These are phyloP conservation scores for Chouioia cunea DNA, from an alignment of 2,888 invertebrate species.

Conservation along the genomic window DNA sequence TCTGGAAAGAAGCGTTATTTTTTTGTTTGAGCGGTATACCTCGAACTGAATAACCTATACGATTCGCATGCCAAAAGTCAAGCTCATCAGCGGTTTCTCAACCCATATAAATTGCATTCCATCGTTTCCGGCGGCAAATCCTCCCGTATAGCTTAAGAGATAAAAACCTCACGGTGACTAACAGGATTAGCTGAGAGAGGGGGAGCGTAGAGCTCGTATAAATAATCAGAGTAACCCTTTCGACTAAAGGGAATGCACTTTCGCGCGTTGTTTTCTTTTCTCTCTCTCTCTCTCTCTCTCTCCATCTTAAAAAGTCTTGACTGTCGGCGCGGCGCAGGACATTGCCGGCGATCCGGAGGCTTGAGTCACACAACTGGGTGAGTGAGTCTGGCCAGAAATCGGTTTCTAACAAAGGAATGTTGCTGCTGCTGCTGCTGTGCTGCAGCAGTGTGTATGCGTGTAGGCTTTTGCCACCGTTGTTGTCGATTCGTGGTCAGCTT, in stretches of 20 bases:
- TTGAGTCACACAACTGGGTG: conserved; percentile 61
- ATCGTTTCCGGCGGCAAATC: conserved; percentile 6
- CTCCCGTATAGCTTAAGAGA: neutral
- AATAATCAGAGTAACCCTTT: conserved; percentile 11
- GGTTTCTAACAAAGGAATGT: conserved; percentile 65
- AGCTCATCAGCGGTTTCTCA: no score
- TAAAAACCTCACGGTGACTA: conserved; percentile 29
- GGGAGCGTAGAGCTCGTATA: neutral
- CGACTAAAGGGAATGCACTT: conserved; percentile 21
- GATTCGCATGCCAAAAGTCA: no score
- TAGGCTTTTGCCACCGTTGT: neutral
- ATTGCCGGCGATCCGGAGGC: conserved; percentile 60
- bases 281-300: conserved; percentile 1
- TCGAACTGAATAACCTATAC: no score
- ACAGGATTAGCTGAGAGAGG: conserved; percentile 27
- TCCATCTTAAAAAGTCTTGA: conserved; percentile 47
- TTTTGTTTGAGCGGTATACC: no score
- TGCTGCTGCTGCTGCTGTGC: conserved; percentile 51
- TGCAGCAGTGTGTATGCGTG: conserved; percentile 27
- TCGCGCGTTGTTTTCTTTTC: neutral
- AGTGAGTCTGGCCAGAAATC: conserved; percentile 62
- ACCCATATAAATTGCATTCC: conserved; percentile 2
- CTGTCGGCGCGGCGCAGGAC: conserved; percentile 51
- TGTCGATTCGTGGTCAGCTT: no score
- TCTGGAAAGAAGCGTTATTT: no score